Base-by-base conservation (phyloP, 2,888 invertebrate genomes). In the Pollenia griseotomentosa region DNA sequence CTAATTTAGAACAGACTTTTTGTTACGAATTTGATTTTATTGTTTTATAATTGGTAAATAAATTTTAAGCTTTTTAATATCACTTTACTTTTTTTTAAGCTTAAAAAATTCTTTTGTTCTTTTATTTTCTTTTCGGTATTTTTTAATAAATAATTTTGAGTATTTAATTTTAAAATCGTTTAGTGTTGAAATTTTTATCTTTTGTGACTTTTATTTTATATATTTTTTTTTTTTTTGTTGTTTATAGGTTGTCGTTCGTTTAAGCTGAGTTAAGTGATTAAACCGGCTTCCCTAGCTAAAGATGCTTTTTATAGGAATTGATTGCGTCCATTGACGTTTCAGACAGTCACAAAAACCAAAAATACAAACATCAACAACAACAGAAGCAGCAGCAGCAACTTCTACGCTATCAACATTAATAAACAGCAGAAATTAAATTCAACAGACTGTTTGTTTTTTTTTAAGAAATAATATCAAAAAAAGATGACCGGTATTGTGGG, bases 221-320 rank as follows among this genome's bases (percentile, higher is more conserved):
- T 77, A 2, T 74, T 84, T 19, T 78, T 23, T 79, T 65, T 83
- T 80, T 5, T 33, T 33, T 33, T 33, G 33, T 14, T 33, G 0
- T 61, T 83, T 74, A 68, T 74, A 68, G 82, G 89, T 89, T 90
- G 91, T 91, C 89, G 88, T 88, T 90, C 87, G 87, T 78, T 89
- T 90, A 89, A 92, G 92, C 93, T 91, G 89, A 90, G 89, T 89
- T 89, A 87, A 90, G 90, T 92, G 92, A 92, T 92, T 92, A 92
- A 92, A 92, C 92, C 91, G 91, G 90, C 91, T 90, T 89, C 89
- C 89, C 88, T 88, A 89, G 85, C 89, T 89, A 90, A 91, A 92
- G 92, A 92, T 92, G 92, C 92, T 92, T 92, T 92, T 92, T 92
- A 92, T 92, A 92, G 88, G 89, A 88, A 88, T 87, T 84, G 71